A percentile compares a stretch with the other conserved stretches of the same genome.
These are phyloP conservation scores for Furnarius figulus DNA, from an alignment of 2,113 vertebrate species.

Conservation along the genomic window DNA sequence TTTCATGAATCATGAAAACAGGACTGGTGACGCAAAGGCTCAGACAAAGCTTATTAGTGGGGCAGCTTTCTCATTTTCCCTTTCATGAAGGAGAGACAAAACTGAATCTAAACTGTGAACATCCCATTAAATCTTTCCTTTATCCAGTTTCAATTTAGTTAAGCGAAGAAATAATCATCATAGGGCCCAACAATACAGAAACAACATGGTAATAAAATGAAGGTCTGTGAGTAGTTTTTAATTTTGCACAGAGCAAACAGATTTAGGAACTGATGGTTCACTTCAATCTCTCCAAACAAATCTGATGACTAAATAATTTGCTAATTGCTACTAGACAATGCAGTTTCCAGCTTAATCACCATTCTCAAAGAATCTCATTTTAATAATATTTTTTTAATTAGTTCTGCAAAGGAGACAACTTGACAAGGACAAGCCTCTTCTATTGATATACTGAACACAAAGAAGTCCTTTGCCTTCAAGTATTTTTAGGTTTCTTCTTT, in stretches of 20 bases:
- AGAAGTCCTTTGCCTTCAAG: not conserved
- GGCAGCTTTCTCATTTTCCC: not conserved
- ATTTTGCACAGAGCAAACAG: not conserved
- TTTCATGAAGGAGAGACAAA: not conserved
- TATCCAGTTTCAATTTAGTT: constrained; percentile 11
- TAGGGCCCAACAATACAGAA: not conserved
- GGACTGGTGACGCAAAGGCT: not conserved
- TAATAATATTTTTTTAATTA: not conserved
- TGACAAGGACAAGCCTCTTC: not conserved
- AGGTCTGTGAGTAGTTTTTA: not conserved
- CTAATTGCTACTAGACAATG: not conserved
- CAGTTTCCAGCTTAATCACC: not conserved
- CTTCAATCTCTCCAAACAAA: not conserved
- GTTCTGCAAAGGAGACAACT: not conserved
- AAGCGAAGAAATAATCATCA: constrained; percentile 12
- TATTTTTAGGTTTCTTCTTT: not conserved
- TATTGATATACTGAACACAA: not conserved
- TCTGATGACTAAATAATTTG: constrained; percentile 1
- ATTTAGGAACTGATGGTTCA: not conserved
- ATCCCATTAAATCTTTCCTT: not conserved
- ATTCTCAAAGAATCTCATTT: not conserved
- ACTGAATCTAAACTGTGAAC: not conserved
- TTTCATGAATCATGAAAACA: not conserved
- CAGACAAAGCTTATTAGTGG: not conserved
- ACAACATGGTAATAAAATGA: not conserved